Base-by-base conservation (phyloP, 2,888 invertebrate species). In the Eugnorisma glareosa region DNA sequence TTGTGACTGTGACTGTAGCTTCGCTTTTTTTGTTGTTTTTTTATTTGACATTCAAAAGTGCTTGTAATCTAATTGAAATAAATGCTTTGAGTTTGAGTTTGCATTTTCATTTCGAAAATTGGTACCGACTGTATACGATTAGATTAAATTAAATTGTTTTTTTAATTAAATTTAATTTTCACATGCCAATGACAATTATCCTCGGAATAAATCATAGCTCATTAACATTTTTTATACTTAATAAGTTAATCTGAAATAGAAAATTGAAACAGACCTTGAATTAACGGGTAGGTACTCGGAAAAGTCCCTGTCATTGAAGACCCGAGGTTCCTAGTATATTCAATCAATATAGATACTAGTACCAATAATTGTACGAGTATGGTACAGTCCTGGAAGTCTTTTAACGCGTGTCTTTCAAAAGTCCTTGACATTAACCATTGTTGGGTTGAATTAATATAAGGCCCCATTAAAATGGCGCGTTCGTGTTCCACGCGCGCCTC, bases 281-380 rank as follows among this genome's bases (percentile, higher is more conserved):
- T 67, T 31, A 35, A 21, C 8, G n/a, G 35, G 57, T 51, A 63
- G 15, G 35, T 81, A 69, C 64, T 48, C 3, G 68, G 77, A 67
- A 82, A 48, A 67, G 28, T 28, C n/a, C 15, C 35, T 69, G 45
- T 48, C 66, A 61, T 28, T 31, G n/a, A 79, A 73, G 81, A 43
- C 37, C 28, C 15, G 13, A 57, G 24, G 63, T 82, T 82, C 83
- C 63, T 7, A 69, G 82, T 61, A 83, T 45, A 35, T 24, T 54
- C 43, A 79, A 82, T 82, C 82, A 80, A 82, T 82, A 83, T 7
- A 64, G 18, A 37, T 31, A 40, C 40, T 21, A 28, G 8, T 45
- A 31, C 15, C 7, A 24, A 5, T 45, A 24, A 5, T 45, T 35
- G 21, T 13, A 61, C 13, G 15, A 37, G 51, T 59, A 80, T 37